Base-by-base conservation (phyloP, 2,888 invertebrate genomes). In the Meiosimyza decipiens region DNA sequence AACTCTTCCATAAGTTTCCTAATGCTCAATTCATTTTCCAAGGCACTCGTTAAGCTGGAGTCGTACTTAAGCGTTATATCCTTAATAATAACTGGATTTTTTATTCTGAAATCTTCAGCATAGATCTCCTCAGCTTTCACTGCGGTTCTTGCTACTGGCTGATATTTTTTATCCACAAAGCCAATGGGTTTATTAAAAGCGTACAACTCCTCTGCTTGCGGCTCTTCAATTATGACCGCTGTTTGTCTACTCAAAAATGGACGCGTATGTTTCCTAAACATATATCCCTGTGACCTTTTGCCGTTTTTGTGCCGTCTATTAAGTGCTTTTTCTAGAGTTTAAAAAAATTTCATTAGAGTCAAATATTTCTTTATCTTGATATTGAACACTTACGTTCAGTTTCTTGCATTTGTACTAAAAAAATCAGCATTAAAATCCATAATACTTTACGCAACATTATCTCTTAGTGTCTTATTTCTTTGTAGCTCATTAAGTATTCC, bases 1-100 rank as follows among this genome's bases (percentile, higher is more conserved):
- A 64, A 13, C 22, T 64, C 64, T 28, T 64, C 64, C 64, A 64
- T 64, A 3, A 64, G 64, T 16, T 15, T 16, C 22, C 51, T 16
- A 3, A 64, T 64, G 15, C 50, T 51, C 28, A 51, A 18, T 22
- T 64, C 64, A n/a, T 51, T 51, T 3, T 64, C 64, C 13, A 60
- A 13, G 33, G 59, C 28, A 15, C 59, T 60, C 7, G 28, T 11
- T 15, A 28, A 33, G 55, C 22, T 55, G 16, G 16, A 4, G 3
- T 55, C 55, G 12, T 11, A 12, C 12, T 59, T n/a, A 0, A 18
- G 18, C 13, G 18, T 22, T 18, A 9, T 22, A n/a, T 18, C n/a
- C 3, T 59, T 59, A 13, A 18, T 13, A 7, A 13, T 18, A 40
- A 40, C 9, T 40, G 40, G 40, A 6, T 7, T 9, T 12, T 59